Evolutionary conservation across 2,888 invertebrate species (phyloP), one percentile per base, ranked within the genome.

Genomic region (Synanthedon andrenaeformis): DNA sequence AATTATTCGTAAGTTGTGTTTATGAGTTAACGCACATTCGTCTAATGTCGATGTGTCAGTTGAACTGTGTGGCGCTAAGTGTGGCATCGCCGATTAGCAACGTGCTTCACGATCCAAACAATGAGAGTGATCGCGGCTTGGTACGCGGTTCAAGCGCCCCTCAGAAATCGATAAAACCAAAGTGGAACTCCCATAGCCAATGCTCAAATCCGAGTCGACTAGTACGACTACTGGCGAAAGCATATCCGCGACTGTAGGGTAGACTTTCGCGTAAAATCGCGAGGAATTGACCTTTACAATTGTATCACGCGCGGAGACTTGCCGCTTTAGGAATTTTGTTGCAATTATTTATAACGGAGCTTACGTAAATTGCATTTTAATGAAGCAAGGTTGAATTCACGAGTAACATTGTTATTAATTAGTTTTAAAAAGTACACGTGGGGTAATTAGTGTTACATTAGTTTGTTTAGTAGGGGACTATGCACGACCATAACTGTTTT

Each of bases 101-200:
- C 83, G 73, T 75, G 78, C 73, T 72, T 77, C 69, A 69, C 72
- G 63, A 75, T 72, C 74, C 82, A 85, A 85, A 85, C 85, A 87
- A 83, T 84, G 77, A 77, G 86, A 73, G 82, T 79, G 79, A 76
- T 87, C 84, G 77, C 85, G 67, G 79, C 71, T 74, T 83, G 86
- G 85, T 84, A 86, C 86, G 79, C 72, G 70, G 65, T 69, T 66
- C 65, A 64, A 69, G 62, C 68, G 66, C 71, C 70, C 67, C 35
- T 67, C 61, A 60, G 63, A 64, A 77, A 84, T 86, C 86, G 79
- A 86, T 86, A 81, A 60, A 58, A 66, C 65, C 65, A 67, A 51
- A 68, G 65, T 63, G 59, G 69, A 69, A 67, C 69, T 71, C 71
- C 70, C 67, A 66, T 66, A 64, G 64, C 65, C 59, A 69, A 61